Base-by-base conservation (phyloP, 1,140 invertebrate species). In the Drosophila paulistorum region DNA sequence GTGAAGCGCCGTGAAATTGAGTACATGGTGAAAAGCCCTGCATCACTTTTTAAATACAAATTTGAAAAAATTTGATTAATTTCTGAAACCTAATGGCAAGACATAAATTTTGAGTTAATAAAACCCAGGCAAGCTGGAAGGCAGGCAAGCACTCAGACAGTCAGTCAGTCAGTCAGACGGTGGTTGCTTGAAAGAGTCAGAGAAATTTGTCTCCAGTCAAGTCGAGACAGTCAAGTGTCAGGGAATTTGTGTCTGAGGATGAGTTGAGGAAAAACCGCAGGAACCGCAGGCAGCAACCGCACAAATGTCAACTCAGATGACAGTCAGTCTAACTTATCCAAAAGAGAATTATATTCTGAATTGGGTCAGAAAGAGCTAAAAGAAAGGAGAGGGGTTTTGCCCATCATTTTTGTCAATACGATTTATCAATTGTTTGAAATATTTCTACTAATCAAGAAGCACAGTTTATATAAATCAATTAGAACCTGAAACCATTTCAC, bases 41-140 rank as follows among this genome's bases (percentile, higher is more conserved):
- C 80, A 69, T 80, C 80, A 89, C 37, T 87, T 87, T 87, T 87
- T 87, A 87, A 87, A 89, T 89, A 87, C 84, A 87, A 87, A 87
- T 89, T 87, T 89, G 82, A 74, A 83, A 89, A 89, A 84, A 80
- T 89, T 84, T 87, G 84, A 87, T 87, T 87, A 87, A 87, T 87
- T 87, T 67, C 42, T 69, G 68, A 55, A 68, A 74, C 58, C 84
- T 89, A 87, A 87, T 87, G 84, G 80, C 77, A 65, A 59, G 68
- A 57, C 71, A 87, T 87, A 87, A 87, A 87, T 87, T 87, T 57
- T 48, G 58, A 87, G 84, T 89, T 89, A 89, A 89, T 87, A 89
- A 87, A 87, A 89, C 81, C 39, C 55, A 77, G 61, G 35, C 61
- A 51, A 60, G 48, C 54, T 35, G 35, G 59, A 20, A 68, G 60